phyloP scores from a whole-genome alignment of 2,797 vertebrate species.

The Oreonectes daqikongensis region DNA sequence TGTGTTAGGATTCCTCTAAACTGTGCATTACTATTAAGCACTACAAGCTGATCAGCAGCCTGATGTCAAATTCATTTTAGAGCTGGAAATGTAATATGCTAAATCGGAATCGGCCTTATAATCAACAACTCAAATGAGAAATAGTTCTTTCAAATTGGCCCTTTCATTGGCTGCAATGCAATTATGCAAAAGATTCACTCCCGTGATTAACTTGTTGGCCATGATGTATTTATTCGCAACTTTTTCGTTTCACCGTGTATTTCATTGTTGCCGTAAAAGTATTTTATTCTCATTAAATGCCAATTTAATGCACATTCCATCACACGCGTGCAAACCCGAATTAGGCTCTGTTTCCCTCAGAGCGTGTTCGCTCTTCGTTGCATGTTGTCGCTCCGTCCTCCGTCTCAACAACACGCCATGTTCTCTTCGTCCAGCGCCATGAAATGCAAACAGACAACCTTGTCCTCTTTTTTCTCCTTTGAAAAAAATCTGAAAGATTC shows the following conservation, averaged over 20 bases:
- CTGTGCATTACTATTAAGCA: neutral
- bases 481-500: constrained; percentile 30
- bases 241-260: neutral
- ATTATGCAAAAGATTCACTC: neutral
- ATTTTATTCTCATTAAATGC: neutral
- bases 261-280: neutral
- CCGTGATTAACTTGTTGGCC: neutral
- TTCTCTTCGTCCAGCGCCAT: neutral
- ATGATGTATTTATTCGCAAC: constrained; percentile 1
- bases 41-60: constrained; percentile 1
- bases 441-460: constrained; percentile 27
- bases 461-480: neutral
- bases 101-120: constrained; percentile 4
- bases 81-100: neutral
- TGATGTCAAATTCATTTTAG: neutral
- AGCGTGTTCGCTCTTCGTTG: constrained; percentile 3
- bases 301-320: neutral
- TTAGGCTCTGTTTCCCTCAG: neutral
- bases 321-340: neutral
- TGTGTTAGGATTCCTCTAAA: neutral
- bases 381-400: constrained; percentile 9
- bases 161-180: neutral
- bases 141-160: neutral
- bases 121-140: neutral
- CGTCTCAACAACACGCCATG: constrained; percentile 24